Evolutionary conservation across 2,888 invertebrate genomes (phyloP).

Genomic region (Belgica antarctica): DNA sequence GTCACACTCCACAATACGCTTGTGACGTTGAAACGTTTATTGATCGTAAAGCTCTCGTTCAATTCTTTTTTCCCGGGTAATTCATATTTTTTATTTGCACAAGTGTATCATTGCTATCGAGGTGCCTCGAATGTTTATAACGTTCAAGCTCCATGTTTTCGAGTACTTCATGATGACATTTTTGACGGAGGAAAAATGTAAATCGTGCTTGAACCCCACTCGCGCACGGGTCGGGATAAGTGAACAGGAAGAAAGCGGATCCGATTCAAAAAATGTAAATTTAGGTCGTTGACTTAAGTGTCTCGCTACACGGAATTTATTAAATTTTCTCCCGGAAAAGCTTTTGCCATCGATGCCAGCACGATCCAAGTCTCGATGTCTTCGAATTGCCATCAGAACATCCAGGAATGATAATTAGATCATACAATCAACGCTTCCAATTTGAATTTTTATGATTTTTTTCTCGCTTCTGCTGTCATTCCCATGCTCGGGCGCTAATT

Average conservation of each 20-base stretch:
- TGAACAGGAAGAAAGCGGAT: too few relatives aligned
- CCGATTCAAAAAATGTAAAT: too few relatives aligned
- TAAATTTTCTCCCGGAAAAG: too few relatives aligned
- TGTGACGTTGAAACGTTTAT: constrained; percentile 4
- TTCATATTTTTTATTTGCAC: constrained; percentile 29
- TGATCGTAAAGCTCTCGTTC: constrained; percentile 19
- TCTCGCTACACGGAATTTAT: too few relatives aligned
- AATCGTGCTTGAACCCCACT: background rate
- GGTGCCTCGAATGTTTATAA: too few relatives aligned
- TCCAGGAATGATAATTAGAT: constrained; percentile 8
- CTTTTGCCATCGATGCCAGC: too few relatives aligned
- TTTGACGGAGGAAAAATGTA: background rate
- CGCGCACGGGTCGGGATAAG: background rate
- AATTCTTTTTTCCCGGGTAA: constrained; percentile 9
- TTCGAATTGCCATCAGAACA: too few relatives aligned
- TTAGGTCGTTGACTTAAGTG: too few relatives aligned
- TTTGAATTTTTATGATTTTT: background rate
- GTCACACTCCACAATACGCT: background rate
- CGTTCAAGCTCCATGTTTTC: background rate
- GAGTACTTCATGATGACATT: background rate
- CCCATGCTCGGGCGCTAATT: constrained; percentile 1
- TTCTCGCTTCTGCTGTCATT: background rate
- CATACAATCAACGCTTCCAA: background rate
- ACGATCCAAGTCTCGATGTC: too few relatives aligned
- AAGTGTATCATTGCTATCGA: constrained; percentile 30